Evolutionary conservation across 1,140 invertebrate genomes (phyloP).

Genomic region (Cardiocondyla obscurior): DNA sequence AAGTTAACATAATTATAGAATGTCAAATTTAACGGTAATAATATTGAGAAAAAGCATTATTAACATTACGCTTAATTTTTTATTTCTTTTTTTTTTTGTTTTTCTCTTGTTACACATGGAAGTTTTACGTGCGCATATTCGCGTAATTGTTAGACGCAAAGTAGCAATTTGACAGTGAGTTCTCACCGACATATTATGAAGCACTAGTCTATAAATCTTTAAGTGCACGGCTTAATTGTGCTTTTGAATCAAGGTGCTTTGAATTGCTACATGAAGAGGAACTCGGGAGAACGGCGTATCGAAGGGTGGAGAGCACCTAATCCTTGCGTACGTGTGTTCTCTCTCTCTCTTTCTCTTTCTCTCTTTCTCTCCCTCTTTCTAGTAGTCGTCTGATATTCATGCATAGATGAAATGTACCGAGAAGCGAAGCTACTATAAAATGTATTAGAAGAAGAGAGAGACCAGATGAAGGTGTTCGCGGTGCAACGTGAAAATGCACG

Average conservation of each 20-base stretch:
- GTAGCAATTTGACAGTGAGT: constrained; percentile 52
- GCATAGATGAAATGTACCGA: constrained; percentile 73
- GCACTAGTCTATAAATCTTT: constrained; percentile 72
- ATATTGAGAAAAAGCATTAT: constrained; percentile 45
- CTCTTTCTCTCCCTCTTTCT: neutral
- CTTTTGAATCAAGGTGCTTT: constrained; percentile 71
- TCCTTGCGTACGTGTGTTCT: neutral
- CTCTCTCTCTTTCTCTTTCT: neutral
- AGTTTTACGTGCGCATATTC: neutral
- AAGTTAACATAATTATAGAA: neutral
- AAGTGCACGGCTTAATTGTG: constrained; percentile 75
- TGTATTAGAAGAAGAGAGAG: constrained; percentile 69
- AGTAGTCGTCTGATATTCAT: constrained; percentile 65
- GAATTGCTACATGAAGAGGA: constrained; percentile 38
- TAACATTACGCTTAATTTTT: constrained; percentile 57
- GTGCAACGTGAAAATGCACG: constrained; percentile 8
- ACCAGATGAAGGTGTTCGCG: neutral
- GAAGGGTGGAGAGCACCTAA: constrained; percentile 13
- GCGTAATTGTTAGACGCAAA: constrained; percentile 28
- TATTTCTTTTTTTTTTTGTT: neutral
- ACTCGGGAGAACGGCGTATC: constrained; percentile 39
- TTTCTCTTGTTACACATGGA: neutral
- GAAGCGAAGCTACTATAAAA: constrained; percentile 67
- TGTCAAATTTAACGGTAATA: too few species aligned
- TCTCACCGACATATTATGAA: constrained; percentile 64